These are phyloP conservation scores for Sinocyclocheilus maitianheensis DNA, from an alignment of 2,113 vertebrate genomes.

Conservation along the genomic window DNA sequence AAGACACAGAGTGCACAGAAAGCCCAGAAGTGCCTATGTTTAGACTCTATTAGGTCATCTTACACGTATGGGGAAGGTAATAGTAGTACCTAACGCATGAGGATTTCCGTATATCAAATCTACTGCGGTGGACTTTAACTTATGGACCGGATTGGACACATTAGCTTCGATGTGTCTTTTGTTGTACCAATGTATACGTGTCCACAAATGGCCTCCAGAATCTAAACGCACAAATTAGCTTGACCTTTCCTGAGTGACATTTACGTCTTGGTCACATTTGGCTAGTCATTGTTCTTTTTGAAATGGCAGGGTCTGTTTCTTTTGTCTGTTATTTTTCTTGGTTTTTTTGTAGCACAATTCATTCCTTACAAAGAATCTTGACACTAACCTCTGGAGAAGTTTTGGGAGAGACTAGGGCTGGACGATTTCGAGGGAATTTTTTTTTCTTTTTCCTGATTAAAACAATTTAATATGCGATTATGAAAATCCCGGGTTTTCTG, in stretches of 20 bases:
- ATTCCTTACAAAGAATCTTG: background rate
- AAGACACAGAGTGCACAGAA: slow-evolving; percentile 35
- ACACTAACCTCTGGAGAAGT: background rate
- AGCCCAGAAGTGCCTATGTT: slow-evolving; percentile 48
- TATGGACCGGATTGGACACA: background rate
- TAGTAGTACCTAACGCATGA: background rate
- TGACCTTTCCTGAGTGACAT: slow-evolving; percentile 19
- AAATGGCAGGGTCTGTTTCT: background rate
- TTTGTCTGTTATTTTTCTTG: background rate
- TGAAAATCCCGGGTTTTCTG: too few species aligned
- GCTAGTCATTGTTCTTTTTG: slow-evolving; percentile 13
- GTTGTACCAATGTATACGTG: background rate
- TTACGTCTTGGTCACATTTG: slow-evolving; percentile 3
- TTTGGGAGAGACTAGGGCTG: background rate
- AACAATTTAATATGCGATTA: too few species aligned
- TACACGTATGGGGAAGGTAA: background rate
- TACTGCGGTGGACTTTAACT: background rate
- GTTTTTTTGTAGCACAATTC: background rate
- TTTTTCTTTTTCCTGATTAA: too few species aligned
- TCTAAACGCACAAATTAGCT: background rate
- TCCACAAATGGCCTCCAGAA: background rate
- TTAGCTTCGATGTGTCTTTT: background rate
- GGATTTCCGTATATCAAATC: background rate
- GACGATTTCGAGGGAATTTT: background rate
- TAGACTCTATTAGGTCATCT: background rate